Conservation (phyloP, 2,888 invertebrate species). For the Alsophila aescularia region DNA sequence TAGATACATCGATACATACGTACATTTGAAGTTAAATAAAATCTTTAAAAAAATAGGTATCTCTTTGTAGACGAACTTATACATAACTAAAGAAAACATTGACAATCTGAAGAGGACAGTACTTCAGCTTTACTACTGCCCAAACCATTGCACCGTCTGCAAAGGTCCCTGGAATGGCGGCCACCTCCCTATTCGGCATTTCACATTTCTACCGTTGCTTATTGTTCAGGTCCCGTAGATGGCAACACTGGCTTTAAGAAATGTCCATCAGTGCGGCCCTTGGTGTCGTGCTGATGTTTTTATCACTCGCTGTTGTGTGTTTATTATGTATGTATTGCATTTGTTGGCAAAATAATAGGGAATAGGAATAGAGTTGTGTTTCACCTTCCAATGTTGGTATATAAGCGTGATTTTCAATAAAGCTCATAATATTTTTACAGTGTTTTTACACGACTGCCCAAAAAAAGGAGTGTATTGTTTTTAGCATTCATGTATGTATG, state of each 20-base stretch:
- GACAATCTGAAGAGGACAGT: too few relatives aligned
- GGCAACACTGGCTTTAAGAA: conserved; percentile 46
- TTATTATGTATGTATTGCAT: conserved; percentile 21
- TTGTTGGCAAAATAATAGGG: not conserved
- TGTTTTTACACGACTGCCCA: too few relatives aligned
- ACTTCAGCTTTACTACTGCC: conserved; percentile 9
- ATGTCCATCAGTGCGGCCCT: conserved; percentile 40
- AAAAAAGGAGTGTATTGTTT: too few relatives aligned
- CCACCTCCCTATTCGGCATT: conserved; percentile 48
- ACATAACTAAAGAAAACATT: too few relatives aligned
- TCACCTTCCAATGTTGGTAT: not conserved
- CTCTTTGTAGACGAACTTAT: too few relatives aligned
- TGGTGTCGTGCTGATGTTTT: conserved; percentile 46
- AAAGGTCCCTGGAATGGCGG: conserved; percentile 15
- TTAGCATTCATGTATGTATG: too few relatives aligned
- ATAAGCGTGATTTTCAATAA: too few relatives aligned
- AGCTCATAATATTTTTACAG: too few relatives aligned
- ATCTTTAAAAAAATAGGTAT: too few relatives aligned
- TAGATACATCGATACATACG: too few relatives aligned
- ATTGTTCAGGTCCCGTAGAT: conserved; percentile 52
- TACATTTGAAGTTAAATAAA: too few relatives aligned
- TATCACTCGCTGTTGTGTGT: conserved; percentile 39
- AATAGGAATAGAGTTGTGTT: not conserved
- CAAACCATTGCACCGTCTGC: not conserved
- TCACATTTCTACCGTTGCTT: conserved; percentile 46